Conservation (phyloP, 2,113 vertebrate species). For the Gopherus evgoodei region DNA sequence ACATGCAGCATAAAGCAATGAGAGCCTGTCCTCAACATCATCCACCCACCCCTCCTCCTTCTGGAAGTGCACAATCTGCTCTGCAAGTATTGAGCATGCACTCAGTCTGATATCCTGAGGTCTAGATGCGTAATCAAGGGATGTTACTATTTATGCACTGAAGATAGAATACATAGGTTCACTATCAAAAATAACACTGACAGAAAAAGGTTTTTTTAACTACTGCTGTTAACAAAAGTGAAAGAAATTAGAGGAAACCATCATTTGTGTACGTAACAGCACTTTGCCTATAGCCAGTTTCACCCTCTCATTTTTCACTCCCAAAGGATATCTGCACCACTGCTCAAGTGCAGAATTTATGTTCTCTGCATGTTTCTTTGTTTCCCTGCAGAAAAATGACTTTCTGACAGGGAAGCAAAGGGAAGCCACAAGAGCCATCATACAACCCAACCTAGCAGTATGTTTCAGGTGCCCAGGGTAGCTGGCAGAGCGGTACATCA, state of each 20-base stretch:
- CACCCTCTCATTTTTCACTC: neutral
- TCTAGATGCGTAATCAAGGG: neutral
- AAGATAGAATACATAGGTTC: neutral
- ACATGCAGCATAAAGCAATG: slow-evolving; percentile 6
- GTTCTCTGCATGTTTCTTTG: no score
- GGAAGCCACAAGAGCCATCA: no score
- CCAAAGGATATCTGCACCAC: no score
- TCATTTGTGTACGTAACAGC: neutral
- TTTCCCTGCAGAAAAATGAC: no score
- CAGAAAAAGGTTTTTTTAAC: neutral
- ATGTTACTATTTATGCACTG: fast-evolving
- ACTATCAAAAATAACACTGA: neutral
- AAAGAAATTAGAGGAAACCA: neutral
- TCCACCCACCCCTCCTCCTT: neutral
- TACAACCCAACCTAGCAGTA: no score
- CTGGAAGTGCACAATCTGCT: neutral
- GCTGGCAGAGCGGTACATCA: no score
- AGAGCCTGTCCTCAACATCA: neutral
- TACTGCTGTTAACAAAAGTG: neutral
- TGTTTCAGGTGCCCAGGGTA: no score
- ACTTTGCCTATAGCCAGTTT: fast-evolving
- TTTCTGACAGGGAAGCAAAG: no score
- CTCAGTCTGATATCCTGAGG: fast-evolving
- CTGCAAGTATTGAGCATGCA: neutral
- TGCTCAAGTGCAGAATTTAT: no score